A percentile compares a stretch with the other conserved stretches of the same genome.
These are phyloP conservation scores for Hirtodrosophila confusa DNA, from an alignment of 2,888 invertebrate species.

Conservation along the genomic window DNA sequence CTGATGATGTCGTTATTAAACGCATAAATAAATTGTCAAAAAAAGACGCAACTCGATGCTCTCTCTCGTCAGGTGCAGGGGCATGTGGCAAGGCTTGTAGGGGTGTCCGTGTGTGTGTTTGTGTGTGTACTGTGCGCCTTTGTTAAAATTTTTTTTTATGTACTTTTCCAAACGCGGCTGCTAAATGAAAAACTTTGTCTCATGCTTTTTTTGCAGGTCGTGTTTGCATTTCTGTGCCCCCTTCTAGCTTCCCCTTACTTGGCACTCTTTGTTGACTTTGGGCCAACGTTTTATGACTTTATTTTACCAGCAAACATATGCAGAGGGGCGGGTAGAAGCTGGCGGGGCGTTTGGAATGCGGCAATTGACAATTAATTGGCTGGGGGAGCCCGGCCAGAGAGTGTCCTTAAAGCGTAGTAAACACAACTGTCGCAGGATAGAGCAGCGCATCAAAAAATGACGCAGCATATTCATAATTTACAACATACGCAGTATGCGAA, in stretches of 20 bases:
- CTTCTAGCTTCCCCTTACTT: conserved; percentile 12
- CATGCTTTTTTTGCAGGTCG: conserved; percentile 24
- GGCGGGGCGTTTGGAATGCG: conserved; percentile 22
- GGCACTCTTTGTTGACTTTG: conserved; percentile 59
- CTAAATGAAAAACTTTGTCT: conserved; percentile 53
- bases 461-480: conserved; percentile 71
- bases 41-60: conserved; percentile 30
- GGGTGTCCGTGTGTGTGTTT: background rate
- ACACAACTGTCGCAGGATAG: conserved; percentile 28
- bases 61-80: conserved; percentile 1
- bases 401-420: conserved; percentile 32
- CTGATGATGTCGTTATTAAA: conserved; percentile 78
- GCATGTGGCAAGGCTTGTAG: background rate
- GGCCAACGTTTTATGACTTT: conserved; percentile 65
- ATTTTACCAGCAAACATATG: conserved; percentile 57
- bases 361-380: conserved; percentile 72
- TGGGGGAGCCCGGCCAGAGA: conserved; percentile 12
- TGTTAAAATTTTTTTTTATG: conserved; percentile 38
- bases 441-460: conserved; percentile 45
- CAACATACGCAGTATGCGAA: conserved; percentile 55
- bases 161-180: conserved; percentile 40
- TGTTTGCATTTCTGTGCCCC: conserved; percentile 38
- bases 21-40: conserved; percentile 76
- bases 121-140: conserved; percentile 11
- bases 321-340: background rate